Evolutionary conservation across 2,113 vertebrate species (phyloP).

Genomic region (Chelonoidis abingdonii): DNA sequence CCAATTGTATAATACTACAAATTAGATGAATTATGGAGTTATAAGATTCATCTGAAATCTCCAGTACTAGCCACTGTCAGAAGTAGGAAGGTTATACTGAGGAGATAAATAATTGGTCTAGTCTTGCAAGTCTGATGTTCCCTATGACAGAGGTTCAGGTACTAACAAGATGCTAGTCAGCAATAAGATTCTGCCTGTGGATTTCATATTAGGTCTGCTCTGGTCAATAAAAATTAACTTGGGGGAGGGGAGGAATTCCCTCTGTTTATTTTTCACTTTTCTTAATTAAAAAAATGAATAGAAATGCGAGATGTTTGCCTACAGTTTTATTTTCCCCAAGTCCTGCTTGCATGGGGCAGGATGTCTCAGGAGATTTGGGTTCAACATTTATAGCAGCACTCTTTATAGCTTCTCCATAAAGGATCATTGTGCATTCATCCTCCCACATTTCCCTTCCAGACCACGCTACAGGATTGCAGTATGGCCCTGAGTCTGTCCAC

Average conservation of each 20-base stretch:
- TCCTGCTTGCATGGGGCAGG: not conserved
- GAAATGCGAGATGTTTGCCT: not conserved
- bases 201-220: not conserved
- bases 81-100: conserved; percentile 17
- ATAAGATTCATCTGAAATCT: conserved; percentile 56
- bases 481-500: not conserved
- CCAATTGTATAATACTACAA: conserved; percentile 51
- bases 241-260: not conserved
- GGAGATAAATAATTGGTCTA: conserved; percentile 32
- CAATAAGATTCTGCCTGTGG: not conserved
- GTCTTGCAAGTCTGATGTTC: conserved; percentile 35
- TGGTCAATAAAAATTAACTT: not conserved
- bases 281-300: not conserved
- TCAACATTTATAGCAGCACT: not conserved
- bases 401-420: not conserved
- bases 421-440: not conserved
- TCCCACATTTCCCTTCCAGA: not conserved
- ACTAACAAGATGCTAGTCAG: not conserved
- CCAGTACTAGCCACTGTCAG: conserved; percentile 17
- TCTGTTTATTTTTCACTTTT: not conserved
- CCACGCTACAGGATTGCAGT: not conserved
- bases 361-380: not conserved
- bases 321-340: not conserved
- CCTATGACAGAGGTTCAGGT: conserved; percentile 35
- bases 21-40: conserved; percentile 62